Evolutionary conservation across 2,797 vertebrate species (phyloP).

Genomic region (Malurus leucopterus): DNA sequence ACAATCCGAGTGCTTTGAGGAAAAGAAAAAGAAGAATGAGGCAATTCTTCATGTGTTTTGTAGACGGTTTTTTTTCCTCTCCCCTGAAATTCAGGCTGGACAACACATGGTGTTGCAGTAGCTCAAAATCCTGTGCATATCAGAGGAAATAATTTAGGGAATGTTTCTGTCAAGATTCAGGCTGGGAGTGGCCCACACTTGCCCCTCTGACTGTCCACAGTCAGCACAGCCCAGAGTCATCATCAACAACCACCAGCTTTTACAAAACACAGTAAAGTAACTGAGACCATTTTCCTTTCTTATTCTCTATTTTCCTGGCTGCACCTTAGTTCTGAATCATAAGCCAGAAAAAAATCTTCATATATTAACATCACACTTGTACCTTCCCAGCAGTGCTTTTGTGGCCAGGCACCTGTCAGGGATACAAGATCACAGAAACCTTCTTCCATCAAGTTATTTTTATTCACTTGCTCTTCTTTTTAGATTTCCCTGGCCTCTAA

Average conservation of each 20-base stretch:
- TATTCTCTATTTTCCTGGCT: neutral
- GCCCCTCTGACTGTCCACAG: neutral
- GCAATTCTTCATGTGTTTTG: neutral
- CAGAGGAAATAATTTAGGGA: neutral
- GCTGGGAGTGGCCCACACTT: neutral
- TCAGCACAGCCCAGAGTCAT: neutral
- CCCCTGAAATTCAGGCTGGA: neutral
- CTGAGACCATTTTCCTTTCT: neutral
- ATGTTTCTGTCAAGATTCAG: neutral
- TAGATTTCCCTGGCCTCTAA: conserved; percentile 1
- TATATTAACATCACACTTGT: neutral
- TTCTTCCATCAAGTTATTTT: conserved; percentile 37
- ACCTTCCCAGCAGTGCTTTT: conserved; percentile 1
- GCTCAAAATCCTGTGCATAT: neutral
- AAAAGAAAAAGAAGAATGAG: neutral
- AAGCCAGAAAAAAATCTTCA: neutral
- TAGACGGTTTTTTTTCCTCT: neutral
- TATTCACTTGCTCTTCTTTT: conserved; percentile 26
- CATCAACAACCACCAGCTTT: neutral
- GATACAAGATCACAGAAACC: neutral
- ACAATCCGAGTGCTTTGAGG: neutral
- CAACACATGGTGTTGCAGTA: neutral
- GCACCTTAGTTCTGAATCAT: neutral
- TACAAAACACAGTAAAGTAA: neutral
- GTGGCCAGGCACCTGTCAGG: conserved; percentile 6